A percentile compares a stretch with the other conserved stretches of the same genome.
phyloP scores from a whole-genome alignment of 1,140 invertebrate species.

The Amyelois transitella region DNA sequence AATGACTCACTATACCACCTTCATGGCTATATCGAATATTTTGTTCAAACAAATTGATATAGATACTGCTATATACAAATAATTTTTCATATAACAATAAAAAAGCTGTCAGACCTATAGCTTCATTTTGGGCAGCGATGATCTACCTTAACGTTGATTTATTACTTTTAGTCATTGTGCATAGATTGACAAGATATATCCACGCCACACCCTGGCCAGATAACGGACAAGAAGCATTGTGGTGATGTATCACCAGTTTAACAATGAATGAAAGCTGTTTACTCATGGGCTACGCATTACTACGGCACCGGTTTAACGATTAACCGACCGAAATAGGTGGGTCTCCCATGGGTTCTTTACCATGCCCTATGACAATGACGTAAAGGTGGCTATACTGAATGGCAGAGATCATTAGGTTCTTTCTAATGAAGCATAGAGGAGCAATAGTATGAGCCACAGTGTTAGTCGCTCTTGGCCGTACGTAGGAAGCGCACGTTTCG shows the following conservation, averaged over 20 bases:
- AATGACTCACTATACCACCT: too few relatives aligned
- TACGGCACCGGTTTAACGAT: conserved; percentile 27
- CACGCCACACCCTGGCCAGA: not conserved
- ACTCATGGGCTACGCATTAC: conserved; percentile 31
- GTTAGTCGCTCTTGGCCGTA: conserved; percentile 42
- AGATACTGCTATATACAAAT: too few relatives aligned
- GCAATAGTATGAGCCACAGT: conserved; percentile 20
- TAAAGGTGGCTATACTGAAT: conserved; percentile 16
- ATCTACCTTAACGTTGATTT: too few relatives aligned
- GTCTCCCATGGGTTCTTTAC: conserved; percentile 16
- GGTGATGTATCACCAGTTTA: conserved; percentile 5
- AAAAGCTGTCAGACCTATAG: too few relatives aligned
- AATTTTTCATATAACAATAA: too few relatives aligned
- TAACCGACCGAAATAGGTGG: conserved; percentile 19
- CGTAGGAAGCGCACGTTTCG: conserved; percentile 34
- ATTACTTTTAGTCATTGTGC: too few relatives aligned
- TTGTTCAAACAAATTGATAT: too few relatives aligned
- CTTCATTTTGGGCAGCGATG: too few relatives aligned
- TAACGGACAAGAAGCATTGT: not conserved
- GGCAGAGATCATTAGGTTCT: conserved; percentile 21
- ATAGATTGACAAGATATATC: not conserved
- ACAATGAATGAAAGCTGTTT: conserved; percentile 38
- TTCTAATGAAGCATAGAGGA: conserved; percentile 49
- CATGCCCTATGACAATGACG: conserved; percentile 6
- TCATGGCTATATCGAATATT: too few relatives aligned